Base-by-base conservation (phyloP, 2,113 vertebrate species). In the Donacobius atricapilla region DNA sequence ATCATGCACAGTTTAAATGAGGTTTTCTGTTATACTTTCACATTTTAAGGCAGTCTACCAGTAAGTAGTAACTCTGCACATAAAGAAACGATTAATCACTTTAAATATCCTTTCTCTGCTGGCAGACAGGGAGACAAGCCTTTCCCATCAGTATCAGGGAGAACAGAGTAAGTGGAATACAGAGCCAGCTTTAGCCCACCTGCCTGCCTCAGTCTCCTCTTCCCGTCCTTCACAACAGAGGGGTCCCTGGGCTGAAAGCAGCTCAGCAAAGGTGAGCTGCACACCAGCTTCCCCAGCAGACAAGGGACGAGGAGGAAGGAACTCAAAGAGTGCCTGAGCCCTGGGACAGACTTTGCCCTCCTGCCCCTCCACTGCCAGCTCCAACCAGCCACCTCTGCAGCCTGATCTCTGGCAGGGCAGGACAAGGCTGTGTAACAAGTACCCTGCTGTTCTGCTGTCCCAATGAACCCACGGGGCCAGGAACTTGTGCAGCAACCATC, bases 341-440 rank as follows among this genome's bases (percentile, higher is more conserved):
- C 37, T 7, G 45, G 63, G 37, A 60, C 23, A 51, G 35, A 6
- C 60, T 42, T 33, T 2, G 33, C 37, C 3, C 1, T 68, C 48
- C 66, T 54, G 42, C 37, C 56, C 79, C 22, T 17, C 63, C 56
- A 27, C 30, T 7, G 2, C 25, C 33, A 12, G 5, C 17, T 37
- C 60, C n/a, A 22, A 40, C 3, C 16, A 11, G 69, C 14, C 24
- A 28, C 2, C 86, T 39, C 63, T 51, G 64, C 60, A 37, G 40
- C 51, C 72, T 0, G 2, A 9, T 24, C 50, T 16, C 69, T 10
- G 42, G 25, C 22, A 71, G 40, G 1, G 11, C 64, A 53, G 69
- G 54, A 23, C 28, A 50, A 28, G 22, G 9, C 13, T 7, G 1
- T 7, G 1, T 4, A 66, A 66, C 44, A 50, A 53, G 8, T 0